Evolutionary conservation across 2,113 vertebrate genomes (phyloP), one percentile per base, ranked within the genome.

Genomic region (Anas platyrhynchos): DNA sequence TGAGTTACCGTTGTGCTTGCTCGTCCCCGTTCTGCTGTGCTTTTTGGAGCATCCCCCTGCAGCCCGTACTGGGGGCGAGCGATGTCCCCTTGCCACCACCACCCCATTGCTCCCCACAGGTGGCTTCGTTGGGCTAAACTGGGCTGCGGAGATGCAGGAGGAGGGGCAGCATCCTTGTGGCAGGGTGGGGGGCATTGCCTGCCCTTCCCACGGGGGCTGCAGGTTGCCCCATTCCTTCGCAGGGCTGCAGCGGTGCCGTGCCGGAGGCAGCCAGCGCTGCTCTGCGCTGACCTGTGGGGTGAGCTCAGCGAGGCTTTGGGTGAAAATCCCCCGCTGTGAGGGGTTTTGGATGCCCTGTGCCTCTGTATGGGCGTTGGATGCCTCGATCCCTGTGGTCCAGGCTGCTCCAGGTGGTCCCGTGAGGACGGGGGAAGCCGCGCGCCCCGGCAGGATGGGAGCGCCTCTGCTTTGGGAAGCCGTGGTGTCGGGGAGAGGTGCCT

Each of bases 401-500:
- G 6, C 52, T 69, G 2, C 17, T 69, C 32, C 1, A 11, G 55
- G 62, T 23, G 43, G 43, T 43, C 63, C 65, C 50, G 1, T 1
- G 48, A 34, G 44, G 55, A 43, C 0, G 14, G 54, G 44, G 11
- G 32, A 54, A 36, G 46, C 27, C 18, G 11, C 3, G 26, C 34
- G 3, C 44, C n/a, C 69, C 22, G 38, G 82, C 54, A 11, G 29
- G 27, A 34, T 1, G 1, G 67, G 82, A 73, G 44, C 0, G 6
- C 20, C 54, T 55, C 5, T 7, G 12, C 5, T 48, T 56, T 27
- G 48, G 55, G 25, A 4, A 72, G 20, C 11, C 2, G 0, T 0
- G 32, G 6, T 23, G 14, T 26, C 75, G 6, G 13, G 41, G 25
- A 17, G 25, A 8, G 44, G 2, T 10, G 2, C 62, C 87, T 21